phyloP scores from a whole-genome alignment of 2,797 vertebrate species.

The Carcharodon carcharias region DNA sequence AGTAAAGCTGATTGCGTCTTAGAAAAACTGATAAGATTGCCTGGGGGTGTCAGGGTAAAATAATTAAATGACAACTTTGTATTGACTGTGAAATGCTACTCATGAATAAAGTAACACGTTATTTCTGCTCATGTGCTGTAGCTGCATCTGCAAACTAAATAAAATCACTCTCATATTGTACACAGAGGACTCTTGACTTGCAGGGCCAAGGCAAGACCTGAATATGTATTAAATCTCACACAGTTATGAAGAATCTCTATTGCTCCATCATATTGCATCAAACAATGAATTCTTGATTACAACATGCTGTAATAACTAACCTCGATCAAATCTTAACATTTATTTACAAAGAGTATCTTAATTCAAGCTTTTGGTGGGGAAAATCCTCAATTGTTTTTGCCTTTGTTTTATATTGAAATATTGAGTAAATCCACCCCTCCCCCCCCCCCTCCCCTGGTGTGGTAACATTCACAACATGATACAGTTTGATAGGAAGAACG shows the following conservation, averaged over 20 bases:
- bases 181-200: not conserved
- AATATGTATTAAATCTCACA: not conserved
- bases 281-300: not conserved
- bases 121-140: not conserved
- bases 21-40: slow-evolving; percentile 8
- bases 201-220: not conserved
- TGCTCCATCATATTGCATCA: not conserved
- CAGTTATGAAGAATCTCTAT: not conserved
- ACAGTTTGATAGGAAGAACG: not conserved
- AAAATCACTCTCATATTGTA: not conserved
- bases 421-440: not conserved
- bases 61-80: slow-evolving; percentile 29
- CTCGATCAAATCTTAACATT: not conserved
- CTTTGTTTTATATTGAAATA: not conserved
- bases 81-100: slow-evolving; percentile 15
- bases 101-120: slow-evolving; percentile 21
- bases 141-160: not conserved
- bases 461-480: not conserved
- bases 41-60: slow-evolving; percentile 8
- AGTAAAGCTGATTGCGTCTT: not conserved
- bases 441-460: too few species aligned
- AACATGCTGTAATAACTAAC: not conserved
- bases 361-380: not conserved
- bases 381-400: not conserved
- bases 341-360: not conserved